Evolutionary conservation across 2,888 invertebrate genomes (phyloP).

Genomic region (Caenorhabditis becei): DNA sequence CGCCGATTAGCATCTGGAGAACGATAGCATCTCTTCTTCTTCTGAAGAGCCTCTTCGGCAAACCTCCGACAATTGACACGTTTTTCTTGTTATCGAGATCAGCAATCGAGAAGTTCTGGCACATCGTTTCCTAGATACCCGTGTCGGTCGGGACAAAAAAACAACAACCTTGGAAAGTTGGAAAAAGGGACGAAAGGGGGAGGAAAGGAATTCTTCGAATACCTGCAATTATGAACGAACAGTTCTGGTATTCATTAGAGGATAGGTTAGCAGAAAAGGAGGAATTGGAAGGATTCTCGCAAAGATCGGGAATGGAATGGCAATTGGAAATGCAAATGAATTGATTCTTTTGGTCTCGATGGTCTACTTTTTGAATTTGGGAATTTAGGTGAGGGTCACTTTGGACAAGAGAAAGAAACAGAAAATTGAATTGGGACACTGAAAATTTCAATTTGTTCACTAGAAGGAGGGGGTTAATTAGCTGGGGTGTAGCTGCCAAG

Average conservation of each 20-base stretch:
- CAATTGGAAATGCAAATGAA: neutral
- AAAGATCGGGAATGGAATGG: slow-evolving; percentile 1
- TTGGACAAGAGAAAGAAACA: neutral
- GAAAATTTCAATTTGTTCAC: no score
- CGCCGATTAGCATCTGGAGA: slow-evolving; percentile 45
- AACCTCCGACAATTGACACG: slow-evolving; percentile 14
- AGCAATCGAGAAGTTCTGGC: slow-evolving; percentile 33
- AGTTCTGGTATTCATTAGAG: slow-evolving; percentile 49
- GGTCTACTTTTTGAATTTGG: neutral
- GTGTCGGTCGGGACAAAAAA: slow-evolving; percentile 6
- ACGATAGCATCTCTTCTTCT: slow-evolving; percentile 26
- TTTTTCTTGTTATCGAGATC: slow-evolving; percentile 50
- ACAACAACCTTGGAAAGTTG: slow-evolving; percentile 49
- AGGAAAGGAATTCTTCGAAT: slow-evolving; percentile 42
- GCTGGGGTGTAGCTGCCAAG: no score
- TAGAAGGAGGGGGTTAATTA: no score
- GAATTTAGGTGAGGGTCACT: neutral
- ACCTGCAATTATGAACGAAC: slow-evolving; percentile 51
- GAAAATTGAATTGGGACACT: no score
- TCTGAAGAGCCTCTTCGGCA: slow-evolving; percentile 31
- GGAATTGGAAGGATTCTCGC: neutral
- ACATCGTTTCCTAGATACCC: no score
- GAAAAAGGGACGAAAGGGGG: slow-evolving; percentile 11
- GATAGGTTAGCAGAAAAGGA: slow-evolving; percentile 12
- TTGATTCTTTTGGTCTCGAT: neutral